A percentile compares a stretch with the other conserved stretches of the same genome.
phyloP scores from a whole-genome alignment of 2,113 vertebrate species.

The Psephotus haematonotus region DNA sequence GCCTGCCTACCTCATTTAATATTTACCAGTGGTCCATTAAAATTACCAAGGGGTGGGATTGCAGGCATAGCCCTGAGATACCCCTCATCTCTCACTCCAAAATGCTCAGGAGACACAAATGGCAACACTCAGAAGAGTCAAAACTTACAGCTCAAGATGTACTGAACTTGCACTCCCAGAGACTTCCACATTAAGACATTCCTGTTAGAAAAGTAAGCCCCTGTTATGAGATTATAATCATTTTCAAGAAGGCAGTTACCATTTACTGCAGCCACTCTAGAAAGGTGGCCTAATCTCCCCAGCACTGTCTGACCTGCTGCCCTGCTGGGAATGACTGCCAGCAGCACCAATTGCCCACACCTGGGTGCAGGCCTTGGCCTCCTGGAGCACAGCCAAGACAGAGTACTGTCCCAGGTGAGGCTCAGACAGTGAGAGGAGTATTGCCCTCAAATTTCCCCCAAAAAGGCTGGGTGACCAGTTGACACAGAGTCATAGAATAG shows the following conservation, averaged over 20 bases:
- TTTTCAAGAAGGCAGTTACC: background rate
- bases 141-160: background rate
- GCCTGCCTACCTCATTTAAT: background rate
- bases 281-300: accelerated
- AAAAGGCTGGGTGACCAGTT: background rate
- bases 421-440: accelerated
- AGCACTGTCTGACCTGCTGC: background rate
- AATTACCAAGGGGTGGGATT: background rate
- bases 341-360: background rate
- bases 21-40: background rate
- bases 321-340: background rate
- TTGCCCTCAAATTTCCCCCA: background rate
- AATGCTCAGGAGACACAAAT: background rate
- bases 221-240: accelerated
- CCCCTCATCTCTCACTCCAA: background rate
- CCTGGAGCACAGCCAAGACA: background rate
- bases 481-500: background rate
- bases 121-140: background rate
- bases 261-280: background rate
- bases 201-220: background rate
- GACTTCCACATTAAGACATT: accelerated
- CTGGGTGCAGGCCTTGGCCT: background rate
- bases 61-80: background rate
- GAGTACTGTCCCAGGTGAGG: accelerated
- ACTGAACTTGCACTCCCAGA: background rate